Base-by-base conservation (phyloP, 2,888 invertebrate genomes). In the Orchesella flavescens region DNA sequence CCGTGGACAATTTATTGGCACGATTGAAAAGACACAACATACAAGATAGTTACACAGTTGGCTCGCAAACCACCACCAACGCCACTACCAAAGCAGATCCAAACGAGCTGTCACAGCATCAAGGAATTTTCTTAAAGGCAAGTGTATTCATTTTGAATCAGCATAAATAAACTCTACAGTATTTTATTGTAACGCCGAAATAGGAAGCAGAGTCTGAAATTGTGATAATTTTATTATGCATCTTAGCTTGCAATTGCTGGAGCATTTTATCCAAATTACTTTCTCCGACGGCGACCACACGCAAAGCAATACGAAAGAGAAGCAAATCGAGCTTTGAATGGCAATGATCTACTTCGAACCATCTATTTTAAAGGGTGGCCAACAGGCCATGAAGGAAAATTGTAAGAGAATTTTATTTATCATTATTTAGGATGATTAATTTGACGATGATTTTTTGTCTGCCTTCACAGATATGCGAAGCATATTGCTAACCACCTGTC, bases 231-330 rank as follows among this genome's bases (percentile, higher is more conserved):
- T 72, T 5, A n/a, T 61, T 71, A 73, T 81, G 76, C 23, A 86
- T 83, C 84, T 88, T 89, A 95, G 94, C 90, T 95, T 57, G 92
- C 94, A 12, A 91, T 96, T 57, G 94, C 94, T 83, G 96, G 95
- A 1, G 97, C 97, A 0, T 97, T 97, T 90, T 98, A 97, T 91
- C 98, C 98, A 0, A 94, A 97, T 90, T 98, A 95, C 90, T 98
- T 96, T 90, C 90, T 94, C 34, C 92, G 93, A 55, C 89, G 91
- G 13, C 89, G 91, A 15, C 89, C 90, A 46, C 91, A 92, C 0
- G 92, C 92, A 73, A 91, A 92, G 77, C 90, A 91, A 0, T 92
- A 93, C 84, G 95, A 96, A 89, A 91, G 93, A 0, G 92, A 93
- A 34, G 93, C 94, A 0, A 92, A 94, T 3, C 93, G 93, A 87